Percentiles rank a stretch among this genome's conserved stretches.
phyloP scores from a whole-genome alignment of 2,888 invertebrate species.

The Ormyrus nitidulus region DNA sequence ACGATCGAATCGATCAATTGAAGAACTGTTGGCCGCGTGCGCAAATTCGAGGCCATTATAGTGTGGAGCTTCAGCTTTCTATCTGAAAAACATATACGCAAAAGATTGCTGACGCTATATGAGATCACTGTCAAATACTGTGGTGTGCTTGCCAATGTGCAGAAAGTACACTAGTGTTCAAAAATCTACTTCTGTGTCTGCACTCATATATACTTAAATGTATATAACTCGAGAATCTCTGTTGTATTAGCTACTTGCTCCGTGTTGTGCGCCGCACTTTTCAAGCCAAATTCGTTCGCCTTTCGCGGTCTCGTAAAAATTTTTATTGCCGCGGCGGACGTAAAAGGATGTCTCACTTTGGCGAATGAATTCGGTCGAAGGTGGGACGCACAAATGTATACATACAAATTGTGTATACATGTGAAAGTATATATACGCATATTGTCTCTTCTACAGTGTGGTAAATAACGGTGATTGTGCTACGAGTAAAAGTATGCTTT shows the following conservation, averaged over 20 bases:
- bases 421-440: constrained; percentile 39
- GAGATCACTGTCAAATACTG: constrained; percentile 68
- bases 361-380: constrained; percentile 11
- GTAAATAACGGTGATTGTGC: constrained; percentile 62
- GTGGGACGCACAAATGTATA: constrained; percentile 31
- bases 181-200: constrained; percentile 67
- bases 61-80: constrained; percentile 60
- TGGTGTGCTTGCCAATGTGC: constrained; percentile 71
- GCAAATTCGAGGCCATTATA: constrained; percentile 50
- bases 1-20: background rate
- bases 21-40: constrained; percentile 43
- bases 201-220: constrained; percentile 63
- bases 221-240: constrained; percentile 63
- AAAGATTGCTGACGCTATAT: constrained; percentile 64
- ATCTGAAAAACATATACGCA: constrained; percentile 48
- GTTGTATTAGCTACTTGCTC: constrained; percentile 71
- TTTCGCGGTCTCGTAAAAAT: background rate
- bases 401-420: constrained; percentile 50
- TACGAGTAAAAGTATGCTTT: constrained; percentile 68
- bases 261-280: constrained; percentile 37
- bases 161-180: constrained; percentile 68
- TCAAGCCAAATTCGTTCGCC: background rate
- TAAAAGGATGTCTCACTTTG: no score
- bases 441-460: constrained; percentile 58
- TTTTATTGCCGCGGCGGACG: no score